Conservation (phyloP, 2,113 vertebrate species). For the Prinia subflava region DNA sequence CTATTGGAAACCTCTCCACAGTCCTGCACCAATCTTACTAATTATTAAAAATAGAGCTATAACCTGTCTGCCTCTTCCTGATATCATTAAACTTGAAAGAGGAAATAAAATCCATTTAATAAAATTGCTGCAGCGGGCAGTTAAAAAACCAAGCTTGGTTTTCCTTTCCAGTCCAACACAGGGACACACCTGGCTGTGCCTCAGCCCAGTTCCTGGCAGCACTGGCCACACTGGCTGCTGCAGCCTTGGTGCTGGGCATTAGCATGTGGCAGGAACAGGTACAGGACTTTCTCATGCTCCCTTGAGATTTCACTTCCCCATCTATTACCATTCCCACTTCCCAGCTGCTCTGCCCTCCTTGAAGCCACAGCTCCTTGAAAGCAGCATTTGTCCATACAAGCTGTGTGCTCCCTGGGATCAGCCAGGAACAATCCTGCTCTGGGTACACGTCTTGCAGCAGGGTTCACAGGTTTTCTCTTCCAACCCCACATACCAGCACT, state of each 20-base stretch:
- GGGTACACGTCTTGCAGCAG: neutral
- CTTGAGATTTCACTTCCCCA: neutral
- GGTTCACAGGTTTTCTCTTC: neutral
- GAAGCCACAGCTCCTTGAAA: neutral
- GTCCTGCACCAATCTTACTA: neutral
- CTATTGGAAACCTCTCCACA: neutral
- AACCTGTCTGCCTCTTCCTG: neutral
- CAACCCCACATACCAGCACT: neutral
- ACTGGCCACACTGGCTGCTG: neutral
- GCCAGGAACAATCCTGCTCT: neutral
- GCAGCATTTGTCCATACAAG: neutral
- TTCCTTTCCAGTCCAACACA: neutral
- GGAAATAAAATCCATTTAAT: neutral
- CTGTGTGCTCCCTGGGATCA: rapidly evolving
- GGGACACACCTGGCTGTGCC: neutral
- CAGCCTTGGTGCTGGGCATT: neutral
- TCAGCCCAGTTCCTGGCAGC: neutral
- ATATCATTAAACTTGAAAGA: neutral
- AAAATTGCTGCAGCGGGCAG: neutral
- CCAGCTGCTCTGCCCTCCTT: neutral
- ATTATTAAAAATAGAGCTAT: neutral
- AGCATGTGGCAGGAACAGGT: rapidly evolving
- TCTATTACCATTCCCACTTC: neutral
- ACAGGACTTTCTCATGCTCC: rapidly evolving
- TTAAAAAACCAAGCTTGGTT: neutral